Evolutionary conservation across 1,140 invertebrate genomes (phyloP), one percentile per base, ranked within the genome.

Genomic region (Brachionus sp.): DNA sequence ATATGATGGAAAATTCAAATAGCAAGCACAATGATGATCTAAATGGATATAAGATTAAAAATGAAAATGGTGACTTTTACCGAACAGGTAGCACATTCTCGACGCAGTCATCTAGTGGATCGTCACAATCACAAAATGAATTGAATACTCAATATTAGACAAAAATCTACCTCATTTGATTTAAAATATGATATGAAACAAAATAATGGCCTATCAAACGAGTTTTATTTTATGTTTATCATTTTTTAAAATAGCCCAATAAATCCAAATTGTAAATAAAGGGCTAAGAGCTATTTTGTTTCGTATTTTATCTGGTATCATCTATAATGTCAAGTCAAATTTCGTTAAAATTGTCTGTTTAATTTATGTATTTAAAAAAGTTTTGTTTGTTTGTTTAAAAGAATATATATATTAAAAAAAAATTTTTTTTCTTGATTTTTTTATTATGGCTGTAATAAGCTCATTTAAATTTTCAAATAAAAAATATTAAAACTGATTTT

Each of bases 1-100:
- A 80, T 19, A 62, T 80, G 77, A 64, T 62, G 77, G 77, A 62
- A 66, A 80, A 66, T 62, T 80, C 77, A 10, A 62, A 12, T 35
- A 25, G 10, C 37, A 78, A 53, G 10, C 37, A n/a, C 5, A 42
- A 5, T 42, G 13, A 77, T 57, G 16, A 44, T n/a, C 4, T 10
- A 42, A 39, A 39, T 16, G n/a, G 13, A 2, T 6, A n/a, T 19
- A 70, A 39, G 16, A 57, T 23, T 25, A 25, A 9, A 57, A 70
- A n/a, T 16, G 37, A 37, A 70, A 39, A 70, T 19, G 12, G 12
- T 70, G 66, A 70, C n/a, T n/a, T 13, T 33, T 66, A 66, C 33
- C 25, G 29, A 66, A 37, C 25, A 33, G 64, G 64, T 66, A 66
- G 5, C 33, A 33, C 23, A 33, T 37, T 66, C 33, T 66, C 64